Conservation (phyloP, 2,888 invertebrate genomes). For the Callimorpha dominula region DNA sequence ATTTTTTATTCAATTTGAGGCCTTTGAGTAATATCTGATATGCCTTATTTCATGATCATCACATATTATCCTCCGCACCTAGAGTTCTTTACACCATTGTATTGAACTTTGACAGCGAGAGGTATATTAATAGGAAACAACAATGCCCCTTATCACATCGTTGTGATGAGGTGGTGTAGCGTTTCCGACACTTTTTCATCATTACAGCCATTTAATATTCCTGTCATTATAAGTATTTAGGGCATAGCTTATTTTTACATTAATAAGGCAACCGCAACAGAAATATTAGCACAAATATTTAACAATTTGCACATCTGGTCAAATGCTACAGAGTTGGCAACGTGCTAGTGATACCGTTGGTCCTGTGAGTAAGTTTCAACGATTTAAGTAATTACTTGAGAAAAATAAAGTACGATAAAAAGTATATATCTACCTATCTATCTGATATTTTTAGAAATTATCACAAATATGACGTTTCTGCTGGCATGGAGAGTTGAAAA, state of each 20-base stretch:
- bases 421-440: neutral
- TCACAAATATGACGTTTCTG: no score
- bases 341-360: neutral
- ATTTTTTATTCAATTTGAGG: no score
- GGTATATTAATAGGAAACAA: conserved; percentile 11
- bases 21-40: neutral
- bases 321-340: neutral
- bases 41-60: neutral
- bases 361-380: neutral
- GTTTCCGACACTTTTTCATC: conserved; percentile 1
- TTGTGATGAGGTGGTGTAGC: neutral
- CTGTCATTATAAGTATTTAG: neutral
- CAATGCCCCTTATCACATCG: neutral
- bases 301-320: neutral
- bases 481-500: no score
- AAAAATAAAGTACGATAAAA: neutral
- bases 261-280: neutral
- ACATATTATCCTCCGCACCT: neutral
- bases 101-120: conserved; percentile 8
- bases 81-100: conserved; percentile 7
- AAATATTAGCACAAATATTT: neutral
- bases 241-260: neutral
- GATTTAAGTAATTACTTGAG: neutral
- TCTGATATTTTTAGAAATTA: no score
- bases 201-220: neutral